Conservation (phyloP, 1,140 invertebrate genomes). For the Rhizoglyphus robini region DNA sequence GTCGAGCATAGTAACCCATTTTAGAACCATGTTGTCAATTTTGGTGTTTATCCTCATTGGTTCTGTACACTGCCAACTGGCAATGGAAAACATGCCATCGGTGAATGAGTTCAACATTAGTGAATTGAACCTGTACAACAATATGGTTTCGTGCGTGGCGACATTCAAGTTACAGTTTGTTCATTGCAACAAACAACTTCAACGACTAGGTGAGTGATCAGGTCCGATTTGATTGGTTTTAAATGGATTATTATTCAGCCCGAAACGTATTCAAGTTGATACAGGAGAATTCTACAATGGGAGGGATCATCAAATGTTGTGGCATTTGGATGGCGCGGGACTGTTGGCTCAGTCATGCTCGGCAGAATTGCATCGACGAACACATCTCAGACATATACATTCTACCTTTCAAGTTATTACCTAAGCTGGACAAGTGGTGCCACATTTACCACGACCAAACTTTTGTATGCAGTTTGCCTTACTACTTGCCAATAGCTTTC, state of each 20-base stretch:
- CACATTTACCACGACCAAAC: constrained; percentile 9
- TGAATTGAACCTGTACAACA: constrained; percentile 7
- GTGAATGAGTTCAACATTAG: constrained; percentile 3
- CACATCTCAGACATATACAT: background rate
- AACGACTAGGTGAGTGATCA: background rate
- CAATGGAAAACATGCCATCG: too few species aligned
- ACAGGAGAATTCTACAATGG: background rate
- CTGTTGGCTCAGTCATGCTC: background rate
- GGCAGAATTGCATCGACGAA: background rate
- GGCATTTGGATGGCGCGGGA: constrained; percentile 9
- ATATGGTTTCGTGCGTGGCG: background rate
- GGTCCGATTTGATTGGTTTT: background rate
- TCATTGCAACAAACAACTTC: background rate
- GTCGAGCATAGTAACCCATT: too few species aligned
- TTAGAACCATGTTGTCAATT: too few species aligned
- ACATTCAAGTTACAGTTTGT: background rate
- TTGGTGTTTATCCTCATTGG: too few species aligned
- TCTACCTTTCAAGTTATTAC: background rate
- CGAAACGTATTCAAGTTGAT: background rate
- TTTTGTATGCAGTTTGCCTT: background rate
- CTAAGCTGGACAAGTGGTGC: constrained; percentile 2
- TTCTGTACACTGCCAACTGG: too few species aligned
- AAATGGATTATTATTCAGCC: background rate
- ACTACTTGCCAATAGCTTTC: background rate
- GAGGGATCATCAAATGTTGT: constrained; percentile 11